phyloP scores from a whole-genome alignment of 23 tunicate genomes.

The Ciona savignyi region DNA sequence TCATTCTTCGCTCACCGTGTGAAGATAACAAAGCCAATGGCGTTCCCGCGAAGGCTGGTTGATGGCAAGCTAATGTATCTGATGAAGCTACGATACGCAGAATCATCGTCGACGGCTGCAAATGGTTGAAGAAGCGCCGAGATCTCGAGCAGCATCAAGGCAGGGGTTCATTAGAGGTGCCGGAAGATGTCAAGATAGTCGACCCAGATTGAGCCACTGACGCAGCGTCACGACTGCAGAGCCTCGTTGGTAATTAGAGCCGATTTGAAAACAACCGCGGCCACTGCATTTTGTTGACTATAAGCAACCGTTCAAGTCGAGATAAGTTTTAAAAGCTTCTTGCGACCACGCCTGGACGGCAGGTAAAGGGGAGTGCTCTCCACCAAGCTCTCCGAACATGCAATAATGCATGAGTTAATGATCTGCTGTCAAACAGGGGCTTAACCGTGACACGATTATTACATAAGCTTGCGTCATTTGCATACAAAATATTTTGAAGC shows the following conservation, averaged over 20 bases:
- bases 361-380: no score
- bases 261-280: background rate
- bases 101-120: background rate
- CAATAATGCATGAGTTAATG: background rate
- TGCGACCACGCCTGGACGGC: background rate
- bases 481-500: no score
- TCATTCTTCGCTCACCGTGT: background rate
- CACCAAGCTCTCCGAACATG: no score
- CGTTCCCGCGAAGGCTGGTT: background rate
- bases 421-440: no score
- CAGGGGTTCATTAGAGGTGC: background rate
- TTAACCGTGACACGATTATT: no score
- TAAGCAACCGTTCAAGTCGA: background rate
- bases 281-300: background rate
- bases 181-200: background rate
- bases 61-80: background rate
- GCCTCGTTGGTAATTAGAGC: background rate
- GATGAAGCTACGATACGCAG: background rate
- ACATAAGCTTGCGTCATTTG: no score
- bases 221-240: background rate
- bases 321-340: background rate
- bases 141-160: no score
- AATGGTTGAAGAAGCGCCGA: background rate
- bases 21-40: background rate
- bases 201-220: background rate